Evolutionary conservation across 2,113 vertebrate species (phyloP), one percentile per base, ranked within the genome.

Genomic region (Oreocharis arfaki): DNA sequence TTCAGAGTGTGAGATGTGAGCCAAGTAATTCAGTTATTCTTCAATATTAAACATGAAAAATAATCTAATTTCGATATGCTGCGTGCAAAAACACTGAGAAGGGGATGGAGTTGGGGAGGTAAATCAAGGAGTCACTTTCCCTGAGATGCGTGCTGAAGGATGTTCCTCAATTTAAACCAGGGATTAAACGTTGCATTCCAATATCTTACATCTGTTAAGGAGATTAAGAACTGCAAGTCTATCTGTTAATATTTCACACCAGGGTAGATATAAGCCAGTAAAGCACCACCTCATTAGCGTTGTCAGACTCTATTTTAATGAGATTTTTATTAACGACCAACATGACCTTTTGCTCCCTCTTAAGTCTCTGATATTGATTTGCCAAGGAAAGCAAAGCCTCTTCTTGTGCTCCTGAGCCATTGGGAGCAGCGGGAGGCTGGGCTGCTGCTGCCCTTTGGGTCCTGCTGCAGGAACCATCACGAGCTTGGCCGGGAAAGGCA

Each of bases 251-350:
- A 96, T 97, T 95, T 97, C 96, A 95, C 93, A 96, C 91, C 84
- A 79, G 71, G 77, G 80, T 96, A 81, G 95, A 95, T 93, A 63
- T 94, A 89, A 96, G 83, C 84, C 95, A 93, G 82, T 91, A 96
- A 96, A 95, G 76, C 84, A 84, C 35, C 73, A 94, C 90, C 92
- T 97, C 92, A 94, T 97, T 97, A 97, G 86, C 42, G 7, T 90
- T 57, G 84, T 90, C 95, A 89, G 81, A 90, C 87, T 88, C 90
- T 1, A 10, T 71, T 97, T 95, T 97, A 97, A 97, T 97, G 93
- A 97, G 96, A 96, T 95, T 96, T 95, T 97, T 97, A 96, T 96
- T 96, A 96, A 97, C 20, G 91, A 93, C 89, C 95, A 76, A 79
- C 85, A 83, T 95, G 95, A 96, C 94, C 96, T 96, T 92, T 95